These are phyloP conservation scores for Lasioglossum villosulum DNA, from an alignment of 2,888 invertebrate genomes.

Conservation along the genomic window DNA sequence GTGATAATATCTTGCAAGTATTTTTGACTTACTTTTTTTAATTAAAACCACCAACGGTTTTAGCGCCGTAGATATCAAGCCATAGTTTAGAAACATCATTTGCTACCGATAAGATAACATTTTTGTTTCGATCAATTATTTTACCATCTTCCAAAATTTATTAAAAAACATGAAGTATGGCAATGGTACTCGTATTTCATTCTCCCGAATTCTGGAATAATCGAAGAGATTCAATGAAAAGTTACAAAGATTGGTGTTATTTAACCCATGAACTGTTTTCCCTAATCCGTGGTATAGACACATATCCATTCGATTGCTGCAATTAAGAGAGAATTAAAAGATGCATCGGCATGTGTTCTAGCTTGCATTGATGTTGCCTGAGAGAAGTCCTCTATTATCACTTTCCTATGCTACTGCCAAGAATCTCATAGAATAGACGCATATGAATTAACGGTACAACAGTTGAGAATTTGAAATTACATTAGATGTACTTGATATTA, in stretches of 20 bases:
- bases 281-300: slow-evolving; percentile 35
- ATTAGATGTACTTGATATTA: slow-evolving; percentile 27
- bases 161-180: neutral
- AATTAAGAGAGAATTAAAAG: slow-evolving; percentile 60
- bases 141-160: neutral
- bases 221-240: neutral
- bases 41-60: neutral
- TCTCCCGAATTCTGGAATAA: neutral
- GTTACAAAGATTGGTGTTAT: neutral
- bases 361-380: slow-evolving; percentile 83
- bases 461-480: slow-evolving; percentile 27
- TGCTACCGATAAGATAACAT: neutral
- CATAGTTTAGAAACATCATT: neutral
- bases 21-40: neutral
- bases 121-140: neutral
- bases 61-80: neutral
- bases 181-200: neutral
- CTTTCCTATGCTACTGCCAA: slow-evolving; percentile 53
- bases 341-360: slow-evolving; percentile 78
- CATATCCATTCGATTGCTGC: slow-evolving; percentile 49
- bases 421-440: slow-evolving; percentile 47
- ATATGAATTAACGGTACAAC: slow-evolving; percentile 40
- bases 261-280: slow-evolving; percentile 46
- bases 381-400: slow-evolving; percentile 65
- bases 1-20: neutral